Evolutionary conservation across 2,888 invertebrate genomes (phyloP).

Genomic region (Carpatolechia fugitivella): DNA sequence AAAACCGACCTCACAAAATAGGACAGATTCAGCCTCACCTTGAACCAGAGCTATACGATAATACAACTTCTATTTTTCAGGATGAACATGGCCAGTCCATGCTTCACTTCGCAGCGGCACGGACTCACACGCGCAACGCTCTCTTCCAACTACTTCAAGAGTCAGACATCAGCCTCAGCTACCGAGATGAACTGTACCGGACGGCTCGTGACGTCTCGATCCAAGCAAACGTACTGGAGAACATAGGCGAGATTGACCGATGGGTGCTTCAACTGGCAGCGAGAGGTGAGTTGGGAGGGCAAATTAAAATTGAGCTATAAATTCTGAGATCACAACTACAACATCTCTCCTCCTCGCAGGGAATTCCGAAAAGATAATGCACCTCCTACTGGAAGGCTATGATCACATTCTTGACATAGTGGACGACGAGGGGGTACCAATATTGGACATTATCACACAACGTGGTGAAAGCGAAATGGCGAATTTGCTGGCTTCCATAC

Average conservation of each 20-base stretch:
- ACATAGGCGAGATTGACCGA: conserved; percentile 89
- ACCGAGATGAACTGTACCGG: conserved; percentile 91
- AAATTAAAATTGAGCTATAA: no score
- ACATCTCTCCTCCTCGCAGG: no score
- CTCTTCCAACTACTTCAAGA: conserved; percentile 89
- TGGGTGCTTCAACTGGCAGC: conserved; percentile 88
- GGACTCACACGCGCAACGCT: conserved; percentile 89
- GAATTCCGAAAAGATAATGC: conserved; percentile 70
- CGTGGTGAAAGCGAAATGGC: conserved; percentile 84
- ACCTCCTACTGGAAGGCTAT: conserved; percentile 89
- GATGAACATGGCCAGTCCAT: conserved; percentile 95
- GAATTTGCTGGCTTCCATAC: conserved; percentile 84
- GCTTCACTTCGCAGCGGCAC: conserved; percentile 92
- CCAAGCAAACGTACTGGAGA: conserved; percentile 87
- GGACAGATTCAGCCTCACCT: no score
- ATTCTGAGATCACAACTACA: no score
- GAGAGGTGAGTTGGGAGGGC: conserved; percentile 83
- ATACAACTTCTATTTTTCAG: no score
- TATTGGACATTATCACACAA: conserved; percentile 84
- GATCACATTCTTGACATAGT: conserved; percentile 90
- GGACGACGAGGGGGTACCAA: conserved; percentile 84
- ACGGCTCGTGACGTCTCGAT: conserved; percentile 92
- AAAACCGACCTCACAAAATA: no score
- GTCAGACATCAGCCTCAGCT: conserved; percentile 88
- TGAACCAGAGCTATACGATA: no score